These are phyloP conservation scores for Channa argus DNA, from an alignment of 2,113 vertebrate species.

Conservation along the genomic window DNA sequence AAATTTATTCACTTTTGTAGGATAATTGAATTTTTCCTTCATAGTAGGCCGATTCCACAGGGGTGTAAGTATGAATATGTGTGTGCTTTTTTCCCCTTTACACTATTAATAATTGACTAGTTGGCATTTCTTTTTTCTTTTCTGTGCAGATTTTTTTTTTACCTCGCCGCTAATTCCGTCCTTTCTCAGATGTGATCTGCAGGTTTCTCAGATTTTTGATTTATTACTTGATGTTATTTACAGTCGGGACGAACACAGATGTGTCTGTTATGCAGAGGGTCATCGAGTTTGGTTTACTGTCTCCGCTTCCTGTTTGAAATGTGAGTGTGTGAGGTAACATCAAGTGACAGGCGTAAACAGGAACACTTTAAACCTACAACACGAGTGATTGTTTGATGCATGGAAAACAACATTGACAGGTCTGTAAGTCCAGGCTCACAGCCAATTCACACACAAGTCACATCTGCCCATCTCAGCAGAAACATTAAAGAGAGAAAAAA, in stretches of 20 bases:
- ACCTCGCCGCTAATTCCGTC: constrained; percentile 64
- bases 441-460: constrained; percentile 19
- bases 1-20: constrained; percentile 85
- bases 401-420: constrained; percentile 60
- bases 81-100: constrained; percentile 12
- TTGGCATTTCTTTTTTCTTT: constrained; percentile 54
- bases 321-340: constrained; percentile 42
- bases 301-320: constrained; percentile 60
- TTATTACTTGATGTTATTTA: constrained; percentile 70
- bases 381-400: constrained; percentile 58
- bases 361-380: constrained; percentile 57
- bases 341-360: constrained; percentile 61
- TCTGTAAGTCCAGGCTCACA: constrained; percentile 53
- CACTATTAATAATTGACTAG: constrained; percentile 78
- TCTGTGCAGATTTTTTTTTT: constrained; percentile 60
- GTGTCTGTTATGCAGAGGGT: constrained; percentile 33
- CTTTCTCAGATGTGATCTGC: constrained; percentile 57
- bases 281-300: constrained; percentile 37
- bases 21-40: constrained; percentile 84
- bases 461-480: constrained; percentile 30
- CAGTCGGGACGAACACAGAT: constrained; percentile 3
- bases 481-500: constrained; percentile 37
- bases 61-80: constrained; percentile 31
- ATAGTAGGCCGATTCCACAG: constrained; percentile 73
- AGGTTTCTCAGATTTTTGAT: background rate